These are phyloP conservation scores for Eumacrocentrus americanus DNA, from an alignment of 2,888 invertebrate genomes.

Conservation along the genomic window DNA sequence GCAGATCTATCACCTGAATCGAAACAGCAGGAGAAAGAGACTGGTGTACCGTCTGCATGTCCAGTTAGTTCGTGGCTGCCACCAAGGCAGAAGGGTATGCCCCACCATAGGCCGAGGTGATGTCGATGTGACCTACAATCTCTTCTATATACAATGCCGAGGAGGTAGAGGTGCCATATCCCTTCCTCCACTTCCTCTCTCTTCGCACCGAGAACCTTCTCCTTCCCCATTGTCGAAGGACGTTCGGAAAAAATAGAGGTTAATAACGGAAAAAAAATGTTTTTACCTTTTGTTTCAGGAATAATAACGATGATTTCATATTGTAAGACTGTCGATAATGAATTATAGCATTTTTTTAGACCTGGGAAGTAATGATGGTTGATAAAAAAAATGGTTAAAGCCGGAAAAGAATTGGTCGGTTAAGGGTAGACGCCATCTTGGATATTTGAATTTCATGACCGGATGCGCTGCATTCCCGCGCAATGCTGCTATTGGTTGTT, in stretches of 20 bases:
- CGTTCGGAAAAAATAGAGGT: neutral
- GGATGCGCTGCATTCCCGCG: neutral
- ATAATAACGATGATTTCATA: too few relatives aligned
- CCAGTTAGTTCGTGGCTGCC: constrained; percentile 58
- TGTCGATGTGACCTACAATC: constrained; percentile 57
- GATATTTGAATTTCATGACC: neutral
- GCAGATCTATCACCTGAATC: constrained; percentile 47
- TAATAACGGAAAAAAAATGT: neutral
- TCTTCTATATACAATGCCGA: constrained; percentile 22
- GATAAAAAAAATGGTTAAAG: too few relatives aligned
- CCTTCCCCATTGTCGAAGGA: neutral
- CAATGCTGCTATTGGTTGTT: neutral
- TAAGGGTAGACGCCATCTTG: too few relatives aligned
- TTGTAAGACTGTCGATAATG: too few relatives aligned
- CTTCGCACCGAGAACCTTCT: neutral
- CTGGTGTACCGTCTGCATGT: constrained; percentile 54
- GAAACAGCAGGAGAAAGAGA: constrained; percentile 54
- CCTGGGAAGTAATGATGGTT: too few relatives aligned
- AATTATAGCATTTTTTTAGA: too few relatives aligned
- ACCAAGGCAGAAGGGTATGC: constrained; percentile 51
- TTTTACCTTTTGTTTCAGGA: neutral
- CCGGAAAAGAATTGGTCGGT: neutral
- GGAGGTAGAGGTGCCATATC: constrained; percentile 36
- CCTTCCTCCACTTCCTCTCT: constrained; percentile 37
- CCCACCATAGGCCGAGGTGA: constrained; percentile 41